These are phyloP conservation scores for Eurypyga helias DNA, from an alignment of 2,113 vertebrate species.

Conservation along the genomic window DNA sequence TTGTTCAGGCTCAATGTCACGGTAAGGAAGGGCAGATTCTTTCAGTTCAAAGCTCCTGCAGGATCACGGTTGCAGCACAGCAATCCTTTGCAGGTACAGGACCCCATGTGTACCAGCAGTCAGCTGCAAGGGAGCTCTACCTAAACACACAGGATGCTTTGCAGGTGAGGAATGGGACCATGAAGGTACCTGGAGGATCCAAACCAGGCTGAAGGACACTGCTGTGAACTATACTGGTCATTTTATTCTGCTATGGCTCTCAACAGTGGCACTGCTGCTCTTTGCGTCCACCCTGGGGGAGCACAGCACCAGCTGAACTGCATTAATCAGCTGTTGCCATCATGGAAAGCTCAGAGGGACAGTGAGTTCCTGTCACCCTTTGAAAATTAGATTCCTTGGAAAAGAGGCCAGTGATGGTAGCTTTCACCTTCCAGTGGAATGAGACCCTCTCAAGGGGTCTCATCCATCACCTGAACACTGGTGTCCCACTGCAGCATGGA, in stretches of 20 bases:
- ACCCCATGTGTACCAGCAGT: neutral
- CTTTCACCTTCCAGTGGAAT: neutral
- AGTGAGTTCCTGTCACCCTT: neutral
- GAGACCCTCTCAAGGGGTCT: neutral
- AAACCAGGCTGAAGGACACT: neutral
- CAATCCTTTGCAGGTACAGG: neutral
- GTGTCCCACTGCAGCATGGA: neutral
- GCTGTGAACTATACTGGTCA: neutral
- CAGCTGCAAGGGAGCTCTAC: neutral
- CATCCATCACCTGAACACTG: neutral
- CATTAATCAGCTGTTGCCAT: neutral
- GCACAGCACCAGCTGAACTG: neutral
- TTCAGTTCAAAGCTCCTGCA: neutral
- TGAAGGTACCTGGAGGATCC: neutral
- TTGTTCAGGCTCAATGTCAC: neutral
- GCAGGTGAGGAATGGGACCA: neutral
- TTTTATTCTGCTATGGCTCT: neutral
- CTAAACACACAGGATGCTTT: neutral
- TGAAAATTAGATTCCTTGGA: neutral
- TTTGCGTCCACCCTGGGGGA: neutral
- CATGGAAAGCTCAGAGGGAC: neutral
- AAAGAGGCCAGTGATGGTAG: neutral
- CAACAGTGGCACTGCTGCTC: neutral
- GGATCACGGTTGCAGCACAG: neutral
- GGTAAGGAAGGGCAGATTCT: neutral